Base-by-base conservation (phyloP, 2,888 invertebrate species). In the Nudaria mundana region DNA sequence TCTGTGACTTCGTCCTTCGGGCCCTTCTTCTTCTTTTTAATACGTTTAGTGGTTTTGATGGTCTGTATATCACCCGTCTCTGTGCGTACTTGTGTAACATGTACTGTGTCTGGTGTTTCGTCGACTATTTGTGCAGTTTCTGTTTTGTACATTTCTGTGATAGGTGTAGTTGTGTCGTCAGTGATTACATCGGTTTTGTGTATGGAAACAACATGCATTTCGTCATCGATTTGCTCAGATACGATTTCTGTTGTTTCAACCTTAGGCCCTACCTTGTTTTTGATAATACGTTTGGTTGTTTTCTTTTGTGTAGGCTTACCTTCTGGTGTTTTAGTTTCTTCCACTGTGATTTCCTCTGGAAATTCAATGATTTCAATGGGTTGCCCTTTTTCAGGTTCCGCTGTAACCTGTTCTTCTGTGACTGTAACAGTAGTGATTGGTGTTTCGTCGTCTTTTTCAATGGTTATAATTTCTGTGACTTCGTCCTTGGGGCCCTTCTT, bases 231-330 rank as follows among this genome's bases (percentile, higher is more conserved):
- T 23, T 32, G 32, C 24, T 32, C 23, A 10, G 32, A 22, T 1
- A 23, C n/a, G 14, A 32, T 32, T 32, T 32, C 23, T 10, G 32
- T 32, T 0, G 32, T 32, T 32, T 23, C 24, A 1, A 23, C 5
- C 15, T 32, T 32, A 2, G 14, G 32, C 5, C 32, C 31, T 23
- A 23, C 14, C 14, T 32, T 22, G n/a, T 12, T 32, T 54, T 55
- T 52, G 6, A 50, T 52, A 0, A 48, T 32, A 0, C 57, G 44
- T n/a, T 48, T 55, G 0, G 37, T 49, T 0, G 15, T 64, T 18
- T 71, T 55, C 38, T 71, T 70, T 44, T 75, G 73, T 14, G 54
- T 63, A 0, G 51, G 24, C 47, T 56, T 68, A 56, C 71, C 44
- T 1, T 44, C 39, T 2, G 30, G 29, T 8, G 33, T 24, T 11